Evolutionary conservation across 2,888 invertebrate genomes (phyloP).

Genomic region (Muschampia plurimacula): DNA sequence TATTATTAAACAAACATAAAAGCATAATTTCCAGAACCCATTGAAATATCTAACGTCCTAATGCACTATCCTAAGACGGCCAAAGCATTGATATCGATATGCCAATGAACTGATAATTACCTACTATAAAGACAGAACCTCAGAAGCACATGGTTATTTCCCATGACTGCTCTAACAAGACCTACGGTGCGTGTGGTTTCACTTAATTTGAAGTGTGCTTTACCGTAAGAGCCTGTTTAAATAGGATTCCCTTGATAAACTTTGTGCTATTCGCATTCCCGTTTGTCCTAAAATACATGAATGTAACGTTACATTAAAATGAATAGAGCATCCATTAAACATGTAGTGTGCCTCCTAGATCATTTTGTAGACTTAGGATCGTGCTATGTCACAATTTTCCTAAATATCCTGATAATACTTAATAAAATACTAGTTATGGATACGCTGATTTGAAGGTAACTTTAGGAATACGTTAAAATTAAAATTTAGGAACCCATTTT

Average conservation of each 20-base stretch:
- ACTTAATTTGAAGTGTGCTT: slow-evolving; percentile 52
- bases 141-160: slow-evolving; percentile 46
- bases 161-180: slow-evolving; percentile 48
- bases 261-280: slow-evolving; percentile 41
- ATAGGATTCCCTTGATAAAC: slow-evolving; percentile 54
- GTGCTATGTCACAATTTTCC: background rate
- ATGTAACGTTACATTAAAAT: slow-evolving; percentile 1
- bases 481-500: too few relatives aligned
- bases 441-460: too few relatives aligned
- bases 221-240: slow-evolving; percentile 58
- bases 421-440: too few relatives aligned
- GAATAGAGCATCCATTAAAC: background rate
- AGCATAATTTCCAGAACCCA: background rate
- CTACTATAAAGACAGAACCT: slow-evolving; percentile 10
- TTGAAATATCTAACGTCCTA: background rate
- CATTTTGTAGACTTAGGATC: background rate
- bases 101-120: slow-evolving; percentile 4
- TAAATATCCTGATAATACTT: too few relatives aligned
- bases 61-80: background rate
- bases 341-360: background rate
- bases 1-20: background rate
- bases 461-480: too few relatives aligned
- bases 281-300: background rate
- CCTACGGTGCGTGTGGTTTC: slow-evolving; percentile 45
- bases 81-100: slow-evolving; percentile 4